Percentiles rank a stretch among this genome's conserved stretches.
Conservation (phyloP, 2,113 vertebrate genomes). For the Pongo abelii region DNA sequence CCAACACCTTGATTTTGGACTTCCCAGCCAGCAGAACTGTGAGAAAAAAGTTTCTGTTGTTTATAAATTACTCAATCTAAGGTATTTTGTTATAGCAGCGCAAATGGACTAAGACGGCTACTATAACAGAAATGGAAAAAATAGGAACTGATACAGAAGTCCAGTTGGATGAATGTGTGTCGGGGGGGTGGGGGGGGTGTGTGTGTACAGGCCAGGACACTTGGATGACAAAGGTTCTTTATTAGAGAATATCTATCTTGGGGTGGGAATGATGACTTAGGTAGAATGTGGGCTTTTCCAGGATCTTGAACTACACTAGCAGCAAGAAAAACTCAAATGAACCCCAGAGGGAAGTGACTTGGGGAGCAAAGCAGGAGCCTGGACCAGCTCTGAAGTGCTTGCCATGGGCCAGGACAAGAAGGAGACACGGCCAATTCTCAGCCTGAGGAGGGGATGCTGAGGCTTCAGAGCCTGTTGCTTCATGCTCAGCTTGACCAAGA, state of each 20-base stretch:
- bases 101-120: background rate
- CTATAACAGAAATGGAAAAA: background rate
- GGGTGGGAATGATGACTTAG: background rate
- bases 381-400: background rate
- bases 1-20: background rate
- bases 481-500: background rate
- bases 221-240: background rate
- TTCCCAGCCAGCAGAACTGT: background rate
- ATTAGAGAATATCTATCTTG: background rate
- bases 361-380: background rate
- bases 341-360: background rate
- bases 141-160: background rate
- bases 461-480: background rate
- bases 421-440: background rate
- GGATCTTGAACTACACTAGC: background rate
- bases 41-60: background rate
- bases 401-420: background rate
- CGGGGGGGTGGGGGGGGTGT: background rate
- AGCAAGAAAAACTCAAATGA: background rate
- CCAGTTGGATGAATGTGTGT: background rate
- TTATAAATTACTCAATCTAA: background rate
- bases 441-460: background rate
- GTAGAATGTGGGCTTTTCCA: background rate
- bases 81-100: background rate
- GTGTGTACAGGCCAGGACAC: background rate